Evolutionary conservation across 2,113 vertebrate species (phyloP).

Genomic region (Aramus guarauna): DNA sequence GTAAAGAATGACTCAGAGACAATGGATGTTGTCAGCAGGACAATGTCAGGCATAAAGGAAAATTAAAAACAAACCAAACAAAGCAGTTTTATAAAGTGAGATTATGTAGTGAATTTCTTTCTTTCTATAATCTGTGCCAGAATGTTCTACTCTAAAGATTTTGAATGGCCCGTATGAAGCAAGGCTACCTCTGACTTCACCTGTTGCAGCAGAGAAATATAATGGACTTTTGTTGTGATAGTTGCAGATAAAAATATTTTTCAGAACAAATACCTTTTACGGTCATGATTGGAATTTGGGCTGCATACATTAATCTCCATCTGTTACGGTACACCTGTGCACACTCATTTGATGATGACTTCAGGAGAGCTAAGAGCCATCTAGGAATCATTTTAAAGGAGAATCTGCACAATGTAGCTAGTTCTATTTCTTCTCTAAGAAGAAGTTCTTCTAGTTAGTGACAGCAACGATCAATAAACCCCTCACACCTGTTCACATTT

Average conservation of each 20-base stretch:
- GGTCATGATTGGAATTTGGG: neutral
- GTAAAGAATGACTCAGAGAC: neutral
- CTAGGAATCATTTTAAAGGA: neutral
- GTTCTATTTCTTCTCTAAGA: neutral
- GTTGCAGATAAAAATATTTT: neutral
- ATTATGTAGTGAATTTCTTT: neutral
- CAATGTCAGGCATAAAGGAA: neutral
- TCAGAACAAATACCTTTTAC: neutral
- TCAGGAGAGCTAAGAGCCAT: neutral
- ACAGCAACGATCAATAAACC: neutral
- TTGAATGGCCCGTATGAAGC: neutral
- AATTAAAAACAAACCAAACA: neutral
- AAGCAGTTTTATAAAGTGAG: neutral
- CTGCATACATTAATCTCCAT: neutral
- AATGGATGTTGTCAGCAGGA: neutral
- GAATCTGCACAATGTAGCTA: neutral
- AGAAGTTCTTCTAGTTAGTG: neutral
- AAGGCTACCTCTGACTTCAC: neutral
- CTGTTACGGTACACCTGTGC: neutral
- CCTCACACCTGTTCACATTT: neutral
- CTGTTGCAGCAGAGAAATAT: neutral
- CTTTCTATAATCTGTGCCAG: neutral
- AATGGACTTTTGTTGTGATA: neutral
- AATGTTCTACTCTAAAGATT: neutral
- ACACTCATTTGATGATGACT: neutral